Evolutionary conservation across 2,113 vertebrate genomes (phyloP).

Genomic region (Amphilophus citrinellus): DNA sequence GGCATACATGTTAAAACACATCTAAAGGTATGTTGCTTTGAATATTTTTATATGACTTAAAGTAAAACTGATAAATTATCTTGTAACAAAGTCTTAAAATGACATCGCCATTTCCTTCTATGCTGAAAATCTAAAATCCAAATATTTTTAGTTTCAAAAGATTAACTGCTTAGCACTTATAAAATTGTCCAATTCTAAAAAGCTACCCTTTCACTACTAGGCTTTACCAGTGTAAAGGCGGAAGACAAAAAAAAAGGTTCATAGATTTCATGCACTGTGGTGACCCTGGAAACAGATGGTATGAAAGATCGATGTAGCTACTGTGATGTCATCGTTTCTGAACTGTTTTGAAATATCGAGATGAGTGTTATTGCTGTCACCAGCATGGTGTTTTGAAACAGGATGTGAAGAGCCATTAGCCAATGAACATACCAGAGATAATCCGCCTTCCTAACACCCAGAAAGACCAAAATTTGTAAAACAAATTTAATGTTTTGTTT

Average conservation of each 20-base stretch:
- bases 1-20: not conserved
- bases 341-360: not conserved
- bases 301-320: not conserved
- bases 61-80: not conserved
- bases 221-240: not conserved
- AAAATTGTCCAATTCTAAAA: too few relatives aligned
- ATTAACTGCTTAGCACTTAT: not conserved
- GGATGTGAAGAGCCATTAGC: not conserved
- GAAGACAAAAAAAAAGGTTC: too few relatives aligned
- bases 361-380: not conserved
- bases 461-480: not conserved
- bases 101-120: too few relatives aligned
- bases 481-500: too few relatives aligned
- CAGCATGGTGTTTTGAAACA: not conserved
- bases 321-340: not conserved
- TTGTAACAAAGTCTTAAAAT: too few relatives aligned
- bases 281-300: not conserved
- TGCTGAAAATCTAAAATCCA: not conserved
- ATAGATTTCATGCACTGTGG: not conserved
- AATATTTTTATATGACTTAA: not conserved
- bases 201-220: too few relatives aligned
- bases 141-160: not conserved
- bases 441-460: not conserved
- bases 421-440: not conserved
- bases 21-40: not conserved